These are phyloP conservation scores for Drosophila paranaensis DNA, from an alignment of 2,888 invertebrate genomes.

Conservation along the genomic window DNA sequence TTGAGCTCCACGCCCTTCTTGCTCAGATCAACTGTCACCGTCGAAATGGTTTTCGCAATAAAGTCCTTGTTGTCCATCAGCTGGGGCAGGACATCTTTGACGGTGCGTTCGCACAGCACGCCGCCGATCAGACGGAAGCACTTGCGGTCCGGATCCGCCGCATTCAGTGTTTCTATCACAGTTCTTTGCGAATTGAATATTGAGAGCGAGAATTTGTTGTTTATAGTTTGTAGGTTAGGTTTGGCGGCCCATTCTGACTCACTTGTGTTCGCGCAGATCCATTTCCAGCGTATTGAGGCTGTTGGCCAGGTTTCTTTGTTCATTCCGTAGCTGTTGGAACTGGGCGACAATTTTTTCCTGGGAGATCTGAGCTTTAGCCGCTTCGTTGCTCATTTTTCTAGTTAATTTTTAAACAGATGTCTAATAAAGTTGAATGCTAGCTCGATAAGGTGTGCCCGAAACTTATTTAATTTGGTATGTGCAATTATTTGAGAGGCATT, in stretches of 20 bases:
- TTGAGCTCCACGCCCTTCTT: constrained; percentile 96
- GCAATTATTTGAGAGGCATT: not conserved
- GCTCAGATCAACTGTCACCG: constrained; percentile 91
- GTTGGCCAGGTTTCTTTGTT: constrained; percentile 93
- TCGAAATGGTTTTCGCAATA: constrained; percentile 91
- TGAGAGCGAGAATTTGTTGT: constrained; percentile 20
- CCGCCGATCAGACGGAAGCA: constrained; percentile 98
- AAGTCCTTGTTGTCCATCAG: constrained; percentile 92
- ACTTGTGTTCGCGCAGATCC: constrained; percentile 99
- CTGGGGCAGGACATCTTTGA: constrained; percentile 95
- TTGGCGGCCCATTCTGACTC: constrained; percentile 77
- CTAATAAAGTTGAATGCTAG: constrained; percentile 45
- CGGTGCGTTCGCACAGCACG: constrained; percentile 95
- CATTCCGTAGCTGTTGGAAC: constrained; percentile 94
- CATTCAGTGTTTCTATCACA: constrained; percentile 96
- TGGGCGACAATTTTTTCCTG: constrained; percentile 94
- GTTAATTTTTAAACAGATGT: constrained; percentile 61
- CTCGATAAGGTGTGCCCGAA: constrained; percentile 35
- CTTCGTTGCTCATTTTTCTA: constrained; percentile 82
- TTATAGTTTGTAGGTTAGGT: constrained; percentile 77
- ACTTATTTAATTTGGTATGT: not conserved
- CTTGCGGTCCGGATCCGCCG: constrained; percentile 92
- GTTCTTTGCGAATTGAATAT: constrained; percentile 87
- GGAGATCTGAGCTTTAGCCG: constrained; percentile 79
- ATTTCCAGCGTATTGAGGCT: constrained; percentile 97